phyloP scores from a whole-genome alignment of 2,113 vertebrate species.

The Anguilla rostrata region DNA sequence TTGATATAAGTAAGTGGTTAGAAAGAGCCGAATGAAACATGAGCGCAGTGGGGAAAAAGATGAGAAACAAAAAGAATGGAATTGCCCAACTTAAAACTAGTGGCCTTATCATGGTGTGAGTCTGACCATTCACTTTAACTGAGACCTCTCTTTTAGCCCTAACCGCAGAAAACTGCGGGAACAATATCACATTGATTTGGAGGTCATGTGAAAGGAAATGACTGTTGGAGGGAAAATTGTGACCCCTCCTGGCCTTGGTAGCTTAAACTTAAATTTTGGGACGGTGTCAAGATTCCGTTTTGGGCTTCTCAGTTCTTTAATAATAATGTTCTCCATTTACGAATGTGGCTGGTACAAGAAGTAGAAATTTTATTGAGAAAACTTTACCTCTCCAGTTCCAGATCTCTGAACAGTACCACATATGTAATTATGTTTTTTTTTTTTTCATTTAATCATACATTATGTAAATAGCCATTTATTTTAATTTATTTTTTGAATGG shows the following conservation, averaged over 20 bases:
- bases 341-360: background rate
- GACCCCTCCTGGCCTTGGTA: background rate
- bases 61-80: too few relatives aligned
- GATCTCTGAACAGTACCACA: background rate
- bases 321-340: background rate
- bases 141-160: background rate
- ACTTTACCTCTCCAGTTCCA: background rate
- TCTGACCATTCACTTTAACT: background rate
- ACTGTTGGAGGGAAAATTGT: background rate
- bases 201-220: background rate
- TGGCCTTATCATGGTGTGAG: background rate
- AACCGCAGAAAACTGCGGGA: background rate
- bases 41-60: too few relatives aligned
- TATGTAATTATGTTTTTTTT: background rate
- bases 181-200: background rate
- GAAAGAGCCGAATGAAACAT: background rate
- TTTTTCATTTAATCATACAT: too few relatives aligned
- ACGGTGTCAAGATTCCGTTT: background rate
- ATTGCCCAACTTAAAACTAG: background rate
- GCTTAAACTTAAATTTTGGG: background rate
- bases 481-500: too few relatives aligned
- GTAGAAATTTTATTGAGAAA: background rate
- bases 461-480: too few relatives aligned
- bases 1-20: background rate
- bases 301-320: background rate